Evolutionary conservation across 2,888 invertebrate genomes (phyloP), one percentile per base, ranked within the genome.

Genomic region (Trichopria drosophilae): DNA sequence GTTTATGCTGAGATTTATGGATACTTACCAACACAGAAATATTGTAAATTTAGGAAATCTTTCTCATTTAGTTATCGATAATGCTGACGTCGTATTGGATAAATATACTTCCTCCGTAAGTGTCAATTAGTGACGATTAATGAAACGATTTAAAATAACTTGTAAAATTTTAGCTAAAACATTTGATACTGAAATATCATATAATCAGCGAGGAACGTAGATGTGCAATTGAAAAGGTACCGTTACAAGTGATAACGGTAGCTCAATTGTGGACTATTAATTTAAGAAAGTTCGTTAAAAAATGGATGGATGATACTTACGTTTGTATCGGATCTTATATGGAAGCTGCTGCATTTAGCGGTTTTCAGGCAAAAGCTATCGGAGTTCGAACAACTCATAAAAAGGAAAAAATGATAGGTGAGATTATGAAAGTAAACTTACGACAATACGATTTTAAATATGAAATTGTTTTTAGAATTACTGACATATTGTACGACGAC

Each of bases 321-420:
- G 74, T 90, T 4, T 83, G 86, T 47, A 85, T 91, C 46, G 82
- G 84, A 0, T 85, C 87, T 16, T 84, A 83, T 60, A 79, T 88
- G 59, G 90, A 91, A 75, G 88, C 88, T 36, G 83, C 87, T 0
- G 75, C 89, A 10, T 90, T 87, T 73, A 85, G 84, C n/a, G 60
- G 81, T 69, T 75, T 80, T 57, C 51, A 76, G 65, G 75, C 82
- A 35, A 73, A 75, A 10, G 65, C 20, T 26, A 47, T n/a, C n/a
- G n/a, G n/a, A n/a, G n/a, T n/a, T n/a, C n/a, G n/a, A n/a, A n/a
- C n/a, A n/a, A n/a, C n/a, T n/a, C n/a, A n/a, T n/a, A n/a, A n/a
- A n/a, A n/a, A n/a, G n/a, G n/a, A n/a, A n/a, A n/a, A n/a, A n/a
- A n/a, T n/a, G n/a, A n/a, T n/a, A n/a, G n/a, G n/a, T n/a, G n/a